Conservation (phyloP, 2,888 invertebrate species). For the Doris montereyensis region DNA sequence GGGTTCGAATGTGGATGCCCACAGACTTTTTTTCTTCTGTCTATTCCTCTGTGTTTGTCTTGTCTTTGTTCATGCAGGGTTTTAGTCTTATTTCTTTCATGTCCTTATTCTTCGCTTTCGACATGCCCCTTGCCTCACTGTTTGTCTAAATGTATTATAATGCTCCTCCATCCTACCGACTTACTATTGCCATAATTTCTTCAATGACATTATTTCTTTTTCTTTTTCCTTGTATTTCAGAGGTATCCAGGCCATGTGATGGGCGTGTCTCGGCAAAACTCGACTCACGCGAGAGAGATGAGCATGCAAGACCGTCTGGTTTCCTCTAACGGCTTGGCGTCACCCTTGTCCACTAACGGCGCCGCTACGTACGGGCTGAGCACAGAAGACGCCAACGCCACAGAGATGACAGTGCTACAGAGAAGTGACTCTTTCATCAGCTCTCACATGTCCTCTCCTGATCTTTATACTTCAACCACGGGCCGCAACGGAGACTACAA, state of each 20-base stretch:
- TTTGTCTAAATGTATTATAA: no score
- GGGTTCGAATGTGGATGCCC: no score
- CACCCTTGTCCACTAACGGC: not conserved
- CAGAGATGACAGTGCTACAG: not conserved
- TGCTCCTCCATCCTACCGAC: no score
- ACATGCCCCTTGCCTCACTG: no score
- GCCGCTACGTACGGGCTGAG: not conserved
- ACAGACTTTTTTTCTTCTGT: no score
- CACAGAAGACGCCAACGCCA: not conserved
- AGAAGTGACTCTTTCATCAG: slow-evolving; percentile 41
- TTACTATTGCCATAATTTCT: no score
- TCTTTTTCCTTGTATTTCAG: no score
- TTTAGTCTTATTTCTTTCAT: no score
- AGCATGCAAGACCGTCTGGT: slow-evolving; percentile 39
- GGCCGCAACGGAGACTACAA: not conserved
- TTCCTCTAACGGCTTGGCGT: not conserved
- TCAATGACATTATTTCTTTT: no score
- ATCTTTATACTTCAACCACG: slow-evolving; percentile 25
- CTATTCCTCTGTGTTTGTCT: no score
- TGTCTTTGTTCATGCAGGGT: no score
- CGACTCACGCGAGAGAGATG: slow-evolving; percentile 18
- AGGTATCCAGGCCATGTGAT: slow-evolving; percentile 39
- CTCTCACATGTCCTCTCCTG: slow-evolving; percentile 41
- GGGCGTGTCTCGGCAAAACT: slow-evolving; percentile 36
- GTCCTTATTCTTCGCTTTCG: no score